Percentiles rank a stretch among this genome's conserved stretches.
phyloP scores from a whole-genome alignment of 2,113 vertebrate genomes.

The Pseudolaguvia tuberculata region DNA sequence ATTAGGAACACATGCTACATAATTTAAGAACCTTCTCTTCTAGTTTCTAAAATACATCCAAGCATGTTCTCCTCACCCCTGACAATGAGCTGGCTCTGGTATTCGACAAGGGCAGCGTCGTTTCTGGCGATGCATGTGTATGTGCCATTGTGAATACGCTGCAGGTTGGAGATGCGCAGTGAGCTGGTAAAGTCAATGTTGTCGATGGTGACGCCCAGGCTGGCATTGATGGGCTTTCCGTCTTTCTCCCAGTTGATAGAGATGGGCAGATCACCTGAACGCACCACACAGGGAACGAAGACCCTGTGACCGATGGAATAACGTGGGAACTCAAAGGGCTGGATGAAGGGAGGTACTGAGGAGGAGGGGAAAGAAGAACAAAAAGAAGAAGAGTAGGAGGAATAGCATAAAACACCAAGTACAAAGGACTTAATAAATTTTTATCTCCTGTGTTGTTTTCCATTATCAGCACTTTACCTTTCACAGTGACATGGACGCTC shows the following conservation, averaged over 20 bases:
- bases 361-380: slow-evolving; percentile 7
- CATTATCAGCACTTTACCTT: slow-evolving; percentile 69
- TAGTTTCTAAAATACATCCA: neutral
- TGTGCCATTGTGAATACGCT: slow-evolving; percentile 92
- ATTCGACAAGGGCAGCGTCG: slow-evolving; percentile 87
- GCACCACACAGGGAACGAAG: slow-evolving; percentile 95
- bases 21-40: neutral
- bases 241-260: slow-evolving; percentile 99
- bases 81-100: slow-evolving; percentile 93
- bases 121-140: slow-evolving; percentile 96
- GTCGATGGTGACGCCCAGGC: slow-evolving; percentile 94
- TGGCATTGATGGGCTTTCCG: slow-evolving; percentile 85
- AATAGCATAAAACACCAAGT: slow-evolving; percentile 48
- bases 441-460: neutral
- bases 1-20: neutral
- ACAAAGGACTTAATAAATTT: neutral
- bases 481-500: slow-evolving; percentile 89
- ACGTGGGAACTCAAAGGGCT: slow-evolving; percentile 92
- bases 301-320: slow-evolving; percentile 96
- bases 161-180: slow-evolving; percentile 92
- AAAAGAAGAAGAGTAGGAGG: no score
- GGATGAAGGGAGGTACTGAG: slow-evolving; percentile 92
- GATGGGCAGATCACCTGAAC: slow-evolving; percentile 94
- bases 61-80: slow-evolving; percentile 71
- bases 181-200: slow-evolving; percentile 99